Percentiles rank a stretch among this genome's conserved stretches.
Evolutionary conservation across 1,140 invertebrate species (phyloP).

Genomic region (Adoxophyes honmai): DNA sequence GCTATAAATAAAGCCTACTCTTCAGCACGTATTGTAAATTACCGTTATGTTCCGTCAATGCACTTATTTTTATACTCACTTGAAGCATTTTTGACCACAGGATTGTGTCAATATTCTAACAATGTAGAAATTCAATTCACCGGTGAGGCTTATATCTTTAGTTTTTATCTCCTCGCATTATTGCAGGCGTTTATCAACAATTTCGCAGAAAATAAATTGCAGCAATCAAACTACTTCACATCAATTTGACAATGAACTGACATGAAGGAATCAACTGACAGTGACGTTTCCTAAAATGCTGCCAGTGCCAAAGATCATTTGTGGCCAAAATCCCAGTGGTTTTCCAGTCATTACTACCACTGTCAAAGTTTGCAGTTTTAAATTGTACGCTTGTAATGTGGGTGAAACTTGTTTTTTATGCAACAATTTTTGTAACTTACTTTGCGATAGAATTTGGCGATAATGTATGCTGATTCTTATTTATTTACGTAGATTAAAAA

Average conservation of each 20-base stretch:
- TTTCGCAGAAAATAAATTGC: slow-evolving; percentile 10
- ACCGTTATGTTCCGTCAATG: slow-evolving; percentile 9
- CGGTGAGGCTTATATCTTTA: background rate
- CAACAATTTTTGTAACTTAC: no score
- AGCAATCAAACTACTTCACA: background rate
- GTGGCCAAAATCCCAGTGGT: no score
- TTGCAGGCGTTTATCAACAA: background rate
- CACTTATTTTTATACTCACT: background rate
- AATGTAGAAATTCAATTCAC: background rate
- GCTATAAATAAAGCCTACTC: slow-evolving; percentile 3
- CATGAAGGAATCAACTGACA: background rate
- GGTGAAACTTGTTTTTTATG: no score
- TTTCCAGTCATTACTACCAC: no score
- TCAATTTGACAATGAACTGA: background rate
- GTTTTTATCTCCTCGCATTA: background rate
- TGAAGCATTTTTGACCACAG: background rate
- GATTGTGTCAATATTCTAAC: background rate
- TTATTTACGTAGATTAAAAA: no score
- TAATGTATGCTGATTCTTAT: no score
- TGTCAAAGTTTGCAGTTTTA: no score
- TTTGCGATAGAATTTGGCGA: no score
- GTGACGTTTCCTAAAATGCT: background rate
- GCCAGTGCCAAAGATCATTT: no score
- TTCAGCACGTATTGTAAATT: background rate
- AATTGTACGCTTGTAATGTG: no score